Base-by-base conservation (phyloP, 2,113 vertebrate genomes). In the Tor tambroides region DNA sequence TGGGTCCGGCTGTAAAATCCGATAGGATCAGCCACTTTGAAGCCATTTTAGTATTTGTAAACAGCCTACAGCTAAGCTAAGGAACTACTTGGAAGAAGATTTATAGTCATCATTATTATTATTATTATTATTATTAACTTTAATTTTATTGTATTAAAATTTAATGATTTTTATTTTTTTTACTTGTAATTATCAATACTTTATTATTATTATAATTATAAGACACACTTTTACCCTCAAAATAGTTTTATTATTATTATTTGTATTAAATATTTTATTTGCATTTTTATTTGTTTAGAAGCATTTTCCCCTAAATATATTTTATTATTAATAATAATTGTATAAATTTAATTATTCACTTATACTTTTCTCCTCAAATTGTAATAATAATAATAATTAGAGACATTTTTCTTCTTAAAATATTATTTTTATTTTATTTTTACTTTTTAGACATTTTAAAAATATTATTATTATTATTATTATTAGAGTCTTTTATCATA, bases 11-110 rank as follows among this genome's bases (percentile, higher is more conserved):
- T 76, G 72, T 75, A 75, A 46, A 46, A 26, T 46, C 41, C n/a
- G 72, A 75, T 28, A 8, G 41, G 41, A 75, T n/a, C 38, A 28
- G 72, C 11, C 72, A 46, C 41, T 76, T 49, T 76, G 74, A 76
- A 76, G 74, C 12, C 23, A 75, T 75, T 75, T 75, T 43, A 5
- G 23, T 11, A 76, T 46, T n/a, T 49, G n/a, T 46, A 76, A 76
- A 35, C 72, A 17, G 23, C 72, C 3, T 26, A 46, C 11, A 75
- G 41, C n/a, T 43, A 9, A 46, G 72, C 72, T 28, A 17, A 46
- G 43, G n/a, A 26, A 8, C 41, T 71, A 4, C 30, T 21, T 21
- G 14, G 1, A 17, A 69, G 12, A 69, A 28, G 63, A 67, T 71
- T 71, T 32, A 7, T 19, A 28, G 11, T 65, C 26, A 65, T 65